phyloP scores from a whole-genome alignment of 2,113 vertebrate genomes.

The Psittacus erithacus region DNA sequence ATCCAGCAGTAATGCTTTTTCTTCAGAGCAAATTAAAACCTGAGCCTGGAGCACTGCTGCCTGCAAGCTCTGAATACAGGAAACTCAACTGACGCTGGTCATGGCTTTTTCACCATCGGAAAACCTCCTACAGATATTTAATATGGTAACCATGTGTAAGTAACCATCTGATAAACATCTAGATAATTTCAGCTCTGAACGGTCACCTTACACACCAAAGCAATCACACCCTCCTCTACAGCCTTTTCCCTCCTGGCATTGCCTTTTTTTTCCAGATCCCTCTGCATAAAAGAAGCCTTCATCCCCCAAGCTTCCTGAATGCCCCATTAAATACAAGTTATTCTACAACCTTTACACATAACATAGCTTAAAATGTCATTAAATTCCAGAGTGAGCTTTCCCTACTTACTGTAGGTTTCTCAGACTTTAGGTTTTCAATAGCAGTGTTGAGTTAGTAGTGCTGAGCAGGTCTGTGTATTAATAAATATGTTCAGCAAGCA shows the following conservation, averaged over 20 bases:
- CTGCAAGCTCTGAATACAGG: background rate
- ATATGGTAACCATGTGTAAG: background rate
- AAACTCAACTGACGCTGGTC: background rate
- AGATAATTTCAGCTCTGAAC: background rate
- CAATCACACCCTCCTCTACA: accelerated
- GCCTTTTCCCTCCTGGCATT: background rate
- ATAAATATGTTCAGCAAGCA: background rate
- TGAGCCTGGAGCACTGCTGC: background rate
- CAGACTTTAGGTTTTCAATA: background rate
- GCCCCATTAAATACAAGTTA: conserved; percentile 4
- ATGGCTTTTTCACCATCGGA: background rate
- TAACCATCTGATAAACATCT: background rate
- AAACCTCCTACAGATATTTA: background rate
- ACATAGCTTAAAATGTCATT: background rate
- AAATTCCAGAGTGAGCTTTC: background rate
- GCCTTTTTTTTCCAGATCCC: background rate
- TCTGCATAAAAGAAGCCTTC: background rate
- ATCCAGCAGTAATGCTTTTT: background rate
- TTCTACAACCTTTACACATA: background rate
- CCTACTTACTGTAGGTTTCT: background rate
- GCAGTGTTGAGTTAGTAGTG: background rate
- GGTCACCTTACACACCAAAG: background rate
- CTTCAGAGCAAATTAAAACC: background rate
- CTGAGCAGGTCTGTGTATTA: background rate
- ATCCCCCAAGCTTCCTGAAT: background rate